Percentiles rank a stretch among this genome's conserved stretches.
These are phyloP conservation scores for Dioctria linearis DNA, from an alignment of 2,888 invertebrate genomes.

Conservation along the genomic window DNA sequence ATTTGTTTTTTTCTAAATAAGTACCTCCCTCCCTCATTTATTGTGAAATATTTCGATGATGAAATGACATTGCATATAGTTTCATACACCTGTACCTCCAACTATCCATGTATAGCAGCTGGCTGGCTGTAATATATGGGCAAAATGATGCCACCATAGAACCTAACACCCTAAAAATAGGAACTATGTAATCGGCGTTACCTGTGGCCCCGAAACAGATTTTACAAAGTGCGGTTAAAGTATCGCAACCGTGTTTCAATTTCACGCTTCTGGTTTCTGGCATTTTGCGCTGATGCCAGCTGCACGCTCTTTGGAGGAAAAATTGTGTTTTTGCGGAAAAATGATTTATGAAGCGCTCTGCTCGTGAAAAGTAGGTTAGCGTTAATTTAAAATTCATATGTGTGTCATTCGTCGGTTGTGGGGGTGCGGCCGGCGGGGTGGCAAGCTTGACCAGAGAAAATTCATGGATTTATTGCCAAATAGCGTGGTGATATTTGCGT, in stretches of 20 bases:
- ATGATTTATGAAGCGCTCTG: conserved; percentile 35
- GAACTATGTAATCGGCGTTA: not conserved
- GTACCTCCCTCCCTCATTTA: too few relatives aligned
- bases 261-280: conserved; percentile 39
- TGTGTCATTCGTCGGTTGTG: conserved; percentile 29
- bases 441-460: conserved; percentile 29
- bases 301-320: conserved; percentile 16
- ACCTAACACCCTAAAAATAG: not conserved
- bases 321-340: conserved; percentile 43
- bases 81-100: too few relatives aligned
- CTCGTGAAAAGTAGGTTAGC: conserved; percentile 47
- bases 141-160: not conserved
- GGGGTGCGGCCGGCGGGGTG: not conserved
- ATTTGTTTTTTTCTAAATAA: too few relatives aligned
- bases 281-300: conserved; percentile 48
- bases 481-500: conserved; percentile 23
- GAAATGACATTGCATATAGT: too few relatives aligned
- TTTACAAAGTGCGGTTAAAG: conserved; percentile 27
- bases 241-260: conserved; percentile 32
- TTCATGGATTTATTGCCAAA: conserved; percentile 45
- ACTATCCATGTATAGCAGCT: too few relatives aligned
- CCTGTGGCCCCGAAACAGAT: conserved; percentile 16
- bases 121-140: not conserved
- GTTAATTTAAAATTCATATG: conserved; percentile 50
- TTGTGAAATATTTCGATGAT: too few relatives aligned